A percentile compares a stretch with the other conserved stretches of the same genome.
phyloP scores from a whole-genome alignment of 2,113 vertebrate genomes.

The Campylorhamphus procurvoides region DNA sequence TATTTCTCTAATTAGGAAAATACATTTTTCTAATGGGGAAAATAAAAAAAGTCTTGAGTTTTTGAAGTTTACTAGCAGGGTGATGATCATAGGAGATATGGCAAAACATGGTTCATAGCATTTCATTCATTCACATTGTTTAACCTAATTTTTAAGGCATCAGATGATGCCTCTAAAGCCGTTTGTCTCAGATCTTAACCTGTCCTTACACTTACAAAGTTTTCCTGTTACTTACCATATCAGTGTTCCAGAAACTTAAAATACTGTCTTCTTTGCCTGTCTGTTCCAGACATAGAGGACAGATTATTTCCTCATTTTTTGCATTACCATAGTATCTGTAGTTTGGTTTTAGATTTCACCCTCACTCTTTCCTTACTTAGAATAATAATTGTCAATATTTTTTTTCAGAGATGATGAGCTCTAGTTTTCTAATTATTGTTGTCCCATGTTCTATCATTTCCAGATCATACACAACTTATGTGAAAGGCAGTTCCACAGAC shows the following conservation, averaged over 20 bases:
- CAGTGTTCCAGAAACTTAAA: background rate
- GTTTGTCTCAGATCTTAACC: background rate
- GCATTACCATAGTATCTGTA: background rate
- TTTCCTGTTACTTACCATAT: background rate
- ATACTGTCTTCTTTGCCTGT: background rate
- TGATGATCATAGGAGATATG: background rate
- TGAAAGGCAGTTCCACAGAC: background rate
- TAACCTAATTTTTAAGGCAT: background rate
- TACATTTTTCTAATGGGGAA: background rate
- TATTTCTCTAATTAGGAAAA: background rate
- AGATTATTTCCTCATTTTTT: background rate
- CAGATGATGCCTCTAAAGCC: background rate
- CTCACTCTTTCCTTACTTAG: background rate
- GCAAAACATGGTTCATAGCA: background rate
- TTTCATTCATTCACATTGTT: background rate
- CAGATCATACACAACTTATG: background rate
- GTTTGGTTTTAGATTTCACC: background rate
- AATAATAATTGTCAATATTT: background rate
- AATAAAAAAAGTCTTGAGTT: background rate
- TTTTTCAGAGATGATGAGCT: background rate
- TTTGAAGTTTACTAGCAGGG: background rate
- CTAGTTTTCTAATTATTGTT: background rate
- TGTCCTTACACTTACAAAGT: background rate
- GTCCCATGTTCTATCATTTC: background rate
- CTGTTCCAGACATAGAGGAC: background rate